These are phyloP conservation scores for Anthopleura xanthogrammica DNA, from an alignment of 92 coral and sea anemone species.

Conservation along the genomic window DNA sequence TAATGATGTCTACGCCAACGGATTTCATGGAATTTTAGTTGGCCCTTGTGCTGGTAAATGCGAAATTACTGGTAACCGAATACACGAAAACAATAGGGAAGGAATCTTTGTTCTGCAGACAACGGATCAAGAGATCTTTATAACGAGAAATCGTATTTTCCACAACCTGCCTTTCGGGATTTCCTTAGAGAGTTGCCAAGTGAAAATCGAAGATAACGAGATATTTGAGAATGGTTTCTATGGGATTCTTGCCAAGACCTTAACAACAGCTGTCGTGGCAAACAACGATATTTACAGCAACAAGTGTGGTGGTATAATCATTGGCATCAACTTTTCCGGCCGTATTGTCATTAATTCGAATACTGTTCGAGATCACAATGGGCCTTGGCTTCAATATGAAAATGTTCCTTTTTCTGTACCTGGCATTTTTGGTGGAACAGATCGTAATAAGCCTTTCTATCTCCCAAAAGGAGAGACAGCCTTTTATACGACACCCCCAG, in stretches of 20 bases:
- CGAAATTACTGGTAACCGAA: constrained; percentile 31
- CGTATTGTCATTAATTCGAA: constrained; percentile 41
- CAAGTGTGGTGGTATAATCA: constrained; percentile 63
- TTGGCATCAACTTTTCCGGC: constrained; percentile 47
- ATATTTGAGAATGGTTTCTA: constrained; percentile 60
- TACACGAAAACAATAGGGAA: constrained; percentile 60
- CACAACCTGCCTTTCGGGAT: constrained; percentile 69
- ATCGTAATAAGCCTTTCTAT: neutral
- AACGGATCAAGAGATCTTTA: neutral
- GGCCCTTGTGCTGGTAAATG: constrained; percentile 49
- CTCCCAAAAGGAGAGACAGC: constrained; percentile 21
- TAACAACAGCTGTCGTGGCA: constrained; percentile 33
- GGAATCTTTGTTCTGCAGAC: constrained; percentile 39
- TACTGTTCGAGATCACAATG: constrained; percentile 47
- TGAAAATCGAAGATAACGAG: constrained; percentile 27
- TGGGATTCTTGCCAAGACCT: constrained; percentile 44
- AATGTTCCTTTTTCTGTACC: neutral
- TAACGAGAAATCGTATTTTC: constrained; percentile 49
- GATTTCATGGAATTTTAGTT: constrained; percentile 53
- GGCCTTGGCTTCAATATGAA: constrained; percentile 43
- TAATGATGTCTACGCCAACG: constrained; percentile 50
- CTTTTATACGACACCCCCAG: constrained; percentile 38
- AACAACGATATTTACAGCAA: constrained; percentile 49
- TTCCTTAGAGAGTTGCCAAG: constrained; percentile 35
- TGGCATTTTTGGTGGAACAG: neutral